These are phyloP conservation scores for Cervus canadensis DNA, from an alignment of 2,113 vertebrate species.

Conservation along the genomic window DNA sequence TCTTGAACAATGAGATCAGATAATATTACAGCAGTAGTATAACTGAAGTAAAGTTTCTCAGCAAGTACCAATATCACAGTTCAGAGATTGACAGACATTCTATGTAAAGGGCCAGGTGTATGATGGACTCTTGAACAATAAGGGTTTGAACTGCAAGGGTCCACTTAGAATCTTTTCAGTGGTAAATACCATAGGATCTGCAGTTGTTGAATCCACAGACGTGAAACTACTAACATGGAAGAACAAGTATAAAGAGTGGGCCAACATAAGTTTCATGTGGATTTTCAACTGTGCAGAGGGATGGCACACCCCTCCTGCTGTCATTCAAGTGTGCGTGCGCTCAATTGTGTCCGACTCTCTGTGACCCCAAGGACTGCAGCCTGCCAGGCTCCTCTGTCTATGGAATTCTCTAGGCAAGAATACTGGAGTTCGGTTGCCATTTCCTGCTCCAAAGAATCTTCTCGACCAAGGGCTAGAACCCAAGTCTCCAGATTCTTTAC, in stretches of 20 bases:
- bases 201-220: not conserved
- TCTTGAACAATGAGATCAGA: not conserved
- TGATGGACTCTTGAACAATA: not conserved
- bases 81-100: not conserved
- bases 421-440: not conserved
- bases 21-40: not conserved
- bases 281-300: not conserved
- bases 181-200: not conserved
- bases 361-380: not conserved
- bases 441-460: not conserved
- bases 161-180: not conserved
- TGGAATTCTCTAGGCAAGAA: not conserved
- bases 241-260: not conserved
- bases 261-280: not conserved
- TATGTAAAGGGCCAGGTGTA: not conserved
- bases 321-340: not conserved
- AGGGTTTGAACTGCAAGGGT: not conserved
- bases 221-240: not conserved
- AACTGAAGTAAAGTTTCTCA: not conserved
- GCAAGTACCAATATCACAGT: not conserved
- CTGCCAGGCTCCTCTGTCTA: not conserved
- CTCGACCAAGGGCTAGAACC: not conserved
- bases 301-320: not conserved
- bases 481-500: not conserved
- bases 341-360: not conserved